Evolutionary conservation across 2,888 invertebrate species (phyloP).

Genomic region (Metopia argyrocephala): DNA sequence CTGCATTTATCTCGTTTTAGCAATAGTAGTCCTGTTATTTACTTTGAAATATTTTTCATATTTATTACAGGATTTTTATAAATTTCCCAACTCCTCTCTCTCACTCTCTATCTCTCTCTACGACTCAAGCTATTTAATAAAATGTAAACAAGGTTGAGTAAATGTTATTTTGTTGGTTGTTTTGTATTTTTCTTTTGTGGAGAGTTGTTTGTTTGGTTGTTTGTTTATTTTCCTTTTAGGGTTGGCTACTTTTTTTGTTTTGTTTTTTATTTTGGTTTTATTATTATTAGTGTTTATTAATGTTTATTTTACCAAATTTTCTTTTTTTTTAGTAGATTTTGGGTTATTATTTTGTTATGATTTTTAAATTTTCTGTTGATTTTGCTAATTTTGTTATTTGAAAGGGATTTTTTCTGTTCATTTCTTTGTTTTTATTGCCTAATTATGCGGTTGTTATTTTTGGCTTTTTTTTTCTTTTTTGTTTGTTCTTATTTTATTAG

Average conservation of each 20-base stretch:
- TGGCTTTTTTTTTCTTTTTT: slow-evolving; percentile 38
- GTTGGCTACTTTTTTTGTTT: background rate
- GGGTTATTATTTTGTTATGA: background rate
- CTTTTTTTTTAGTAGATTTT: background rate
- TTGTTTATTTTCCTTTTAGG: background rate
- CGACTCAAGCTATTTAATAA: too few species aligned
- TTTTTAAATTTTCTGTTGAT: slow-evolving; percentile 29
- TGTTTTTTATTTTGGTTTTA: background rate
- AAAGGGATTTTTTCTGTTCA: background rate
- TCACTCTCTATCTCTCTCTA: too few species aligned
- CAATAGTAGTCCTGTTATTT: too few species aligned
- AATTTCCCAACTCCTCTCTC: too few species aligned
- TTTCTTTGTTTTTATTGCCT: slow-evolving; percentile 24
- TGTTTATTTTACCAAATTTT: background rate
- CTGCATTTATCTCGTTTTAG: too few species aligned
- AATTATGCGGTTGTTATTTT: slow-evolving; percentile 48
- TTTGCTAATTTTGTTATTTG: slow-evolving; percentile 22
- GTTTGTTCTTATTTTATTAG: slow-evolving; percentile 9
- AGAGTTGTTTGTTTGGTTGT: too few species aligned
- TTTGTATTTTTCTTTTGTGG: background rate
- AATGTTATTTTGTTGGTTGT: too few species aligned
- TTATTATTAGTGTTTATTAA: slow-evolving; percentile 33
- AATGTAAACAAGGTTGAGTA: too few species aligned
- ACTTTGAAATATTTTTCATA: too few species aligned
- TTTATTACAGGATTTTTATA: too few species aligned